These are phyloP conservation scores for Pygmarrhopalites habei DNA, from an alignment of 1,140 invertebrate species.

Conservation along the genomic window DNA sequence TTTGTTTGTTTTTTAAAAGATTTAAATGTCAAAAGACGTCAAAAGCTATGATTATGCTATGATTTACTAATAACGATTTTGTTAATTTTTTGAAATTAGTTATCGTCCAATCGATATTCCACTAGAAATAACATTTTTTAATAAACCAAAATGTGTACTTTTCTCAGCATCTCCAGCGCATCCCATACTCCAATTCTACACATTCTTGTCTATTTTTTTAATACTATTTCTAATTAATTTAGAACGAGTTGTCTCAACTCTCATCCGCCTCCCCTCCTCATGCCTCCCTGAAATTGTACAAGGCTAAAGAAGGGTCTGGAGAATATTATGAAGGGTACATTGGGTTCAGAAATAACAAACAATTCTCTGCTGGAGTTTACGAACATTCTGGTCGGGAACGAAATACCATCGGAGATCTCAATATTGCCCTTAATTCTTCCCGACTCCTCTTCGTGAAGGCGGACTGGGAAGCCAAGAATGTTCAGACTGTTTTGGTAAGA, in stretches of 20 bases:
- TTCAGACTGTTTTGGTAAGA: slow-evolving; percentile 28
- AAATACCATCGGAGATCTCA: slow-evolving; percentile 25
- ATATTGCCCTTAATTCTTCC: slow-evolving; percentile 25
- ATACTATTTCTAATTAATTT: background rate
- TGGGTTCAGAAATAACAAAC: slow-evolving; percentile 32
- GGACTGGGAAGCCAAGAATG: slow-evolving; percentile 26
- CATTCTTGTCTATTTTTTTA: too few relatives aligned
- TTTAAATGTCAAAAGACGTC: too few relatives aligned
- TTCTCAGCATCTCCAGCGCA: too few relatives aligned
- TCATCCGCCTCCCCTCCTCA: slow-evolving; percentile 13
- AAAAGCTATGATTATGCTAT: too few relatives aligned
- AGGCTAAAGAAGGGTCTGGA: slow-evolving; percentile 2
- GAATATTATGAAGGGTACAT: slow-evolving; percentile 30
- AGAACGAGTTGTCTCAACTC: background rate
- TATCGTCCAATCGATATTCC: too few relatives aligned
- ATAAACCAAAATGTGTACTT: too few relatives aligned
- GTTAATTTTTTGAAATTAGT: too few relatives aligned
- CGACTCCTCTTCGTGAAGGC: slow-evolving; percentile 30
- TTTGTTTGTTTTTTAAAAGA: too few relatives aligned
- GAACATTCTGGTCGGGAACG: slow-evolving; percentile 12
- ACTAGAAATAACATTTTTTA: too few relatives aligned
- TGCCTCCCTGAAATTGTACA: slow-evolving; percentile 26
- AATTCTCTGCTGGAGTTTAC: slow-evolving; percentile 28
- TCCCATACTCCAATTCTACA: too few relatives aligned
- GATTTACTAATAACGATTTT: too few relatives aligned